phyloP scores from a whole-genome alignment of 2,888 invertebrate genomes.

The Dichetophora obliterata region DNA sequence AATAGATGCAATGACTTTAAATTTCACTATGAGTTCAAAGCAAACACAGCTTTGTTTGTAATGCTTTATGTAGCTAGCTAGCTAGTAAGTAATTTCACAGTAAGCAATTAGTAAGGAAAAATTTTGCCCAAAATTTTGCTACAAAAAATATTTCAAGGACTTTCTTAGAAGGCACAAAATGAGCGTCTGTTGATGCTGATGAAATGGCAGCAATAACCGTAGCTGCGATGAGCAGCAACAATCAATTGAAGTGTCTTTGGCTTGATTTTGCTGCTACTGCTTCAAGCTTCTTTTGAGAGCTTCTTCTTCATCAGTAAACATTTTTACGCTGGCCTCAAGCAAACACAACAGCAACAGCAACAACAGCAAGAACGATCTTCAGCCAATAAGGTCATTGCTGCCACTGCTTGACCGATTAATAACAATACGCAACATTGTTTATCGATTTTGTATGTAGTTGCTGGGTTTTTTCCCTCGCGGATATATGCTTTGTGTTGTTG shows the following conservation, averaged over 20 bases:
- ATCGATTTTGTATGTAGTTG: conserved; percentile 20
- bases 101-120: too few relatives aligned
- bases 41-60: neutral
- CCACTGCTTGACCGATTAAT: conserved; percentile 32
- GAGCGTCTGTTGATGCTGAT: too few relatives aligned
- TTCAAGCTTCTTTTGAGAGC: neutral
- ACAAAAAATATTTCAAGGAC: too few relatives aligned
- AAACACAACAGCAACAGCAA: conserved; percentile 11
- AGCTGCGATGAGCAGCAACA: neutral
- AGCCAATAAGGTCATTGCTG: conserved; percentile 30
- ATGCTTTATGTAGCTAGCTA: neutral
- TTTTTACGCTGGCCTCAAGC: neutral
- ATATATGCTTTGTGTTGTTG: too few relatives aligned
- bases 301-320: neutral
- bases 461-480: neutral
- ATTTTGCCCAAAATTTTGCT: too few relatives aligned
- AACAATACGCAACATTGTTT: conserved; percentile 32
- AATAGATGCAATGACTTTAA: neutral
- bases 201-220: neutral
- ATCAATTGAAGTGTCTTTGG: neutral
- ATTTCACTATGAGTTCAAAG: neutral
- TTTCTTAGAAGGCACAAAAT: too few relatives aligned
- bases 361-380: neutral
- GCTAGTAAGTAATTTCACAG: neutral
- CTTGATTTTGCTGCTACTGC: neutral